Evolutionary conservation across 2,888 invertebrate genomes (phyloP).

Genomic region (Charanyca ferruginea): DNA sequence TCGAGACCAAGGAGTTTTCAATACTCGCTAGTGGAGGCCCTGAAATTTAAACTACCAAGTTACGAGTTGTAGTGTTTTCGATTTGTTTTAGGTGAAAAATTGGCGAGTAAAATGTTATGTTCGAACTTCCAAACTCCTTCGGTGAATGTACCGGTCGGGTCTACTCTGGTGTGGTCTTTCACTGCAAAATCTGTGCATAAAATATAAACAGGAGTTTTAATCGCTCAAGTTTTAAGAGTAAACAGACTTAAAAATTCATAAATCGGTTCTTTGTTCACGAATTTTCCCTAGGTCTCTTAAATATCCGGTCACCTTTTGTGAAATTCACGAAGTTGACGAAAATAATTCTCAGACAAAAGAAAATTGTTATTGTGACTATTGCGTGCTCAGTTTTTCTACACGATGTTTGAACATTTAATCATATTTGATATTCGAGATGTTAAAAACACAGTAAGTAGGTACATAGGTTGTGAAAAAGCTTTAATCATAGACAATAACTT

Average conservation of each 20-base stretch:
- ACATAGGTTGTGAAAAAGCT: not conserved
- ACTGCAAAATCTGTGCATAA: constrained; percentile 44
- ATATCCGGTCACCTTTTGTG: not conserved
- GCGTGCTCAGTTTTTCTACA: not conserved
- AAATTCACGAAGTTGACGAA: not conserved
- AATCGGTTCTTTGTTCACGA: constrained; percentile 15
- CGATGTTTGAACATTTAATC: not conserved
- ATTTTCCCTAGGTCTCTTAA: constrained; percentile 4
- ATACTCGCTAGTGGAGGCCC: constrained; percentile 32
- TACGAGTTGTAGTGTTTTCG: constrained; percentile 35
- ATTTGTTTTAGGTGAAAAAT: constrained; percentile 51
- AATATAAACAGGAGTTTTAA: constrained; percentile 49
- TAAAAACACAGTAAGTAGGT: not conserved
- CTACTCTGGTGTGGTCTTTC: constrained; percentile 3
- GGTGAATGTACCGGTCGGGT: constrained; percentile 6
- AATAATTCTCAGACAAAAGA: not conserved
- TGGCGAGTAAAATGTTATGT: constrained; percentile 48
- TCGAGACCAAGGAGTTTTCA: constrained; percentile 17
- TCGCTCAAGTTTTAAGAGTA: constrained; percentile 33
- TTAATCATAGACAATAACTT: not conserved
- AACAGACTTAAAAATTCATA: constrained; percentile 32
- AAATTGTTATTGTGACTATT: not conserved
- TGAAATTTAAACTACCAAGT: constrained; percentile 44
- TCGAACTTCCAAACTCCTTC: constrained; percentile 28
- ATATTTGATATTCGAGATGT: too few relatives aligned